Percentiles rank a stretch among this genome's conserved stretches.
Evolutionary conservation across 2,113 vertebrate genomes (phyloP).

Genomic region (Oreochromis spilurus): DNA sequence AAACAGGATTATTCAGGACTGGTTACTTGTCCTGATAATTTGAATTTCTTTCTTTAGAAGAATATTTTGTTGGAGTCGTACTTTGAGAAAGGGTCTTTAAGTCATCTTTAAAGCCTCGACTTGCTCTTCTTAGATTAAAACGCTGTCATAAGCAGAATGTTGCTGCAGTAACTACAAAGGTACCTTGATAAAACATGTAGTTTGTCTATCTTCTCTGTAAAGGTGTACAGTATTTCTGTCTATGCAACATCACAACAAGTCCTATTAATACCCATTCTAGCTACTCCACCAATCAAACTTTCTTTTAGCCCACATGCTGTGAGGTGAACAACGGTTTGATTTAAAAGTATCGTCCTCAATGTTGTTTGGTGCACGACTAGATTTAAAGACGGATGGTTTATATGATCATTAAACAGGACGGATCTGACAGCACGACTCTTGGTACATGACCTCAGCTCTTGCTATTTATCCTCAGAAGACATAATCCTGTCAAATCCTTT

Average conservation of each 20-base stretch:
- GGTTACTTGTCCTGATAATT: conserved; percentile 13
- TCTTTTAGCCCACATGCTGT: neutral
- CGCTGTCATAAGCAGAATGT: neutral
- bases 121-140: conserved; percentile 11
- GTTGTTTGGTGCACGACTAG: neutral
- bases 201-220: neutral
- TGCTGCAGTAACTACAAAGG: neutral
- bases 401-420: neutral
- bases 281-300: neutral
- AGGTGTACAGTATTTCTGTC: neutral
- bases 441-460: neutral
- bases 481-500: neutral
- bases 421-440: neutral
- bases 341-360: neutral
- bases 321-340: neutral
- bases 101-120: neutral
- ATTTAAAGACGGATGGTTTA: neutral
- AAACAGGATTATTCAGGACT: conserved; percentile 22
- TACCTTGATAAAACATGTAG: neutral
- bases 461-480: neutral
- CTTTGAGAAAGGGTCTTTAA: conserved; percentile 18
- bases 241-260: neutral
- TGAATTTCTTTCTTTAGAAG: conserved; percentile 20
- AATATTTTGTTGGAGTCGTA: neutral
- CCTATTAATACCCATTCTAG: neutral